Evolutionary conservation across 2,888 invertebrate genomes (phyloP), one percentile per base, ranked within the genome.

Genomic region (Ceratothoa steindachneri): DNA sequence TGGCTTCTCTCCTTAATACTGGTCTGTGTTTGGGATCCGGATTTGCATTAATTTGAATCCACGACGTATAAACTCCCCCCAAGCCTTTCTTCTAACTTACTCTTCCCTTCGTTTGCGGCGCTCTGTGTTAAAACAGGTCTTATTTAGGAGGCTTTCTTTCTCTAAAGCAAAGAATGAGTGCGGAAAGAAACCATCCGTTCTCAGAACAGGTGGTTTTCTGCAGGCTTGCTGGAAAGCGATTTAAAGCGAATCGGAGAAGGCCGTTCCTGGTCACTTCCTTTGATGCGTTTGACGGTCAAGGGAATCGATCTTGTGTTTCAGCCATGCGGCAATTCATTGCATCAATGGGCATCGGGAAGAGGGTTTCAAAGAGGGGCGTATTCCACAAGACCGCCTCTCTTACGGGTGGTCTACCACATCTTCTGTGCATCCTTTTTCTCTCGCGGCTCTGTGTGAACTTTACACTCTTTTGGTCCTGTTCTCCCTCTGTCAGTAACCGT

Each of bases 281-380:
- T 41, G 7, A 55, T 55, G 19, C 41, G 41, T 41, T 41, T 15
- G 41, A 41, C 41, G 41, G 41, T 41, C 41, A 41, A 41, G 7
- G 5, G 41, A 41, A 41, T 41, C 27, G 22, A 60, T 1, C 60
- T 60, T 60, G 60, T 60, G 60, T 60, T 60, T 60, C 60, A 60
- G 27, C 60, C 60, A 60, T 60, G 60, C 60, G 60, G 22, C 60
- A 24, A 1, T 60, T 24, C 60, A 60, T 60, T 60, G 60, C 60
- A 60, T 24, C 1, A 60, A 60, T 60, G 27, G 60, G 41, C 7
- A 9, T 41, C 41, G 41, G 41, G 15, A 15, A 5, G 41, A 15
- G 15, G 41, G 41, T 15, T 41, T 15, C 5, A 41, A 41, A 41
- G 15, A 41, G 41, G 41, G 41, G 15, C 5, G 5, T 41, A 15